Evolutionary conservation across 1,140 invertebrate species (phyloP).

Genomic region (Centruroides sculpturatus): DNA sequence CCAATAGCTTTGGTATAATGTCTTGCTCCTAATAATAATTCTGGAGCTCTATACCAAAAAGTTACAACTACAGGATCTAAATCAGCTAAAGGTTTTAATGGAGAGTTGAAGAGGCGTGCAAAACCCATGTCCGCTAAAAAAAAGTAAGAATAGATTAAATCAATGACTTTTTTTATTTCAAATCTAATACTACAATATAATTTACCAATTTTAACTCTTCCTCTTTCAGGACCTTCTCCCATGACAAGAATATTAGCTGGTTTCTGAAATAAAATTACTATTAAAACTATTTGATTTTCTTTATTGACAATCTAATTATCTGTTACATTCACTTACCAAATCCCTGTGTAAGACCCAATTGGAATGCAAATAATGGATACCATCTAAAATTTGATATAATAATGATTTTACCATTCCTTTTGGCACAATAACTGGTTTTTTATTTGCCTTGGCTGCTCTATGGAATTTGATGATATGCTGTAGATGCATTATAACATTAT

Average conservation of each 20-base stretch:
- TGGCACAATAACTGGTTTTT: constrained; percentile 90
- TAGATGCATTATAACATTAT: constrained; percentile 1
- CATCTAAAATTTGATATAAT: constrained; percentile 96
- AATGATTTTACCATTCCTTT: constrained; percentile 97
- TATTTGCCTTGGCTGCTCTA: constrained; percentile 93
- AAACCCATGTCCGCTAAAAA: constrained; percentile 94
- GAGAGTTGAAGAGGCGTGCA: constrained; percentile 96
- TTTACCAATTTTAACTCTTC: constrained; percentile 79
- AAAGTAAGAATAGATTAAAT: background rate
- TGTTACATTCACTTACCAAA: constrained; percentile 46
- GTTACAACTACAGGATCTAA: constrained; percentile 99
- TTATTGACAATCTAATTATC: background rate
- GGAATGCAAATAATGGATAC: constrained; percentile 97
- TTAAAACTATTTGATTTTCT: background rate
- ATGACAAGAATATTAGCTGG: constrained; percentile 99
- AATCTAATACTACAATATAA: background rate
- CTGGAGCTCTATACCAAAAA: constrained; percentile 98
- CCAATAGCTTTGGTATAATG: constrained; percentile 99
- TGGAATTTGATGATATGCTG: constrained; percentile 99
- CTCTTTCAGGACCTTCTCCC: constrained; percentile 94
- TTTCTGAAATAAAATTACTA: constrained; percentile 48
- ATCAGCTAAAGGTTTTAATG: constrained; percentile 91
- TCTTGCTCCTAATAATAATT: constrained; percentile 85
- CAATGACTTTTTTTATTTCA: background rate
- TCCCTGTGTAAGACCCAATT: constrained; percentile 99